Conservation (phyloP, 1,140 invertebrate species). For the Brachionus paranguensis region DNA sequence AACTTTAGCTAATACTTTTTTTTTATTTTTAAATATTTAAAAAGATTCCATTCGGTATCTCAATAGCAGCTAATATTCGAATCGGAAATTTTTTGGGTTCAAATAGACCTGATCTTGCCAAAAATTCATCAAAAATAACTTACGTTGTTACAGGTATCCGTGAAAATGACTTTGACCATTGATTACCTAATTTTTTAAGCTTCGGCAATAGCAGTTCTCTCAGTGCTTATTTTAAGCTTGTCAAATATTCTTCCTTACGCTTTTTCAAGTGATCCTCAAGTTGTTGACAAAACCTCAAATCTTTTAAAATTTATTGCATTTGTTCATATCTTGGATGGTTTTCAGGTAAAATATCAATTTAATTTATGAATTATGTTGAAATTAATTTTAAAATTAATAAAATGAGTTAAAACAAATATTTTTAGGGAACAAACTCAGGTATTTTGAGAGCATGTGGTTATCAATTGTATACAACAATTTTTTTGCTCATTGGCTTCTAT, state of each 20-base stretch:
- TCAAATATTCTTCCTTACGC: neutral
- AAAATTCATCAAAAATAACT: neutral
- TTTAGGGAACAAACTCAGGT: neutral
- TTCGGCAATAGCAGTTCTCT: neutral
- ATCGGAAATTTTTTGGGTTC: conserved; percentile 27
- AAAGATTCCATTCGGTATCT: conserved; percentile 16
- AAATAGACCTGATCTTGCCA: conserved; percentile 1
- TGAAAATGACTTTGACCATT: neutral
- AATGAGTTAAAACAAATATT: neutral
- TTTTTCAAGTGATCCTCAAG: neutral
- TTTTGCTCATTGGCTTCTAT: conserved; percentile 35
- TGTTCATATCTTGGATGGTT: conserved; percentile 19
- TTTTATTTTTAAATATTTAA: neutral
- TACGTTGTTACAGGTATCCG: neutral
- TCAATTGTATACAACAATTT: neutral
- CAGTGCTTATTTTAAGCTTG: neutral
- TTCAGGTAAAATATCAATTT: conserved; percentile 38
- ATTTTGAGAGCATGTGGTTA: conserved; percentile 19
- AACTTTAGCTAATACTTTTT: too few species aligned
- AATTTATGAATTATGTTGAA: too few species aligned
- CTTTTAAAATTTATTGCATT: neutral
- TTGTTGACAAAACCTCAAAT: conserved; percentile 4
- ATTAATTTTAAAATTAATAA: neutral
- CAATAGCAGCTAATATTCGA: conserved; percentile 24
- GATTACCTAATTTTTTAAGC: neutral